Base-by-base conservation (phyloP, 2,888 invertebrate species). In the Hermodice carunculata region DNA sequence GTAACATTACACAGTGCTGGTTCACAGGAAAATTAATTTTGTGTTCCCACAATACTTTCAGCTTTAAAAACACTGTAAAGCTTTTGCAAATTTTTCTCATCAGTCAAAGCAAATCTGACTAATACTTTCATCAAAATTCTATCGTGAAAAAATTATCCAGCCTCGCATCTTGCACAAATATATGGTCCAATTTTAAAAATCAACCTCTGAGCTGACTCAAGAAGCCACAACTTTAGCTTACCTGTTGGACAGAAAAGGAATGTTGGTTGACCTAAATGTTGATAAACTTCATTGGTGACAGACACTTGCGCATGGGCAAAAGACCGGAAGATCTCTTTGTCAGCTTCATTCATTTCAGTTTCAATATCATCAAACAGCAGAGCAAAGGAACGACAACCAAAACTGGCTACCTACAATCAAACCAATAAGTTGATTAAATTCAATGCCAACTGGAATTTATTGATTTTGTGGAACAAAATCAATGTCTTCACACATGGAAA, bases 281-380 rank as follows among this genome's bases (percentile, higher is more conserved):
- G 93, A 85, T 92, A 97, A 69, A 98, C 92, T 83, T 97, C 96
- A 86, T 99, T 99, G 11, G 98, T 96, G 24, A 99, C 92, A 1
- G 96, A 94, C 5, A 93, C 93, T 88, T 99, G 98, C 40, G 98
- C 99, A 87, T 96, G 95, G 24, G 96, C 98, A 88, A 98, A 98
- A 1, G 97, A 96, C 83, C 96, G 95, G 86, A 97, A 99, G 56
- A 95, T 92, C 88, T 96, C 95, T 86, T 96, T 96, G 81, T 99
- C 98, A 0, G 94, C 92, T 85, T 96, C 95, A 67, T 94, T 94
- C 92, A 99, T 94, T 87, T 97, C 96, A 0, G 95, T 93, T 81
- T 98, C 98, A 77, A 99, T 99, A 81, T 99, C 99, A 84, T 99
- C 99, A 84, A 99, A 99, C 8, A 99, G 89, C 24, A 99, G 87